Base-by-base conservation (phyloP, 2,113 vertebrate genomes). In the Callopanchax toddi region DNA sequence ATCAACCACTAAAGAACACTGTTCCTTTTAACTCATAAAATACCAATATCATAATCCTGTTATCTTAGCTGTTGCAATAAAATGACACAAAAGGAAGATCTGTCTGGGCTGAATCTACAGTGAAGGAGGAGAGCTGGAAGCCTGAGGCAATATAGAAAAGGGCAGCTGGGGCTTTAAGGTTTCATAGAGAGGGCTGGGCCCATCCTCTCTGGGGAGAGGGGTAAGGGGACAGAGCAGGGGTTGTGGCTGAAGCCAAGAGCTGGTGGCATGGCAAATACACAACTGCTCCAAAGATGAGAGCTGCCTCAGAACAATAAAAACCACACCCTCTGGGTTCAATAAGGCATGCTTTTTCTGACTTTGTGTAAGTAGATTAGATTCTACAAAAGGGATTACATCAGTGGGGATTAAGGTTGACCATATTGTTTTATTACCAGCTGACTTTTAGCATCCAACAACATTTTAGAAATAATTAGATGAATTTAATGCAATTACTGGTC, bases 341-440 rank as follows among this genome's bases (percentile, higher is more conserved):
- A 74, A 44, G 44, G 62, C 67, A 50, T 60, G 70, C 51, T 54
- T 71, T 68, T 51, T 66, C 40, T 54, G 65, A 62, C 36, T 53
- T 20, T 43, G 58, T 56, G 44, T 81, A 82, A 88, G 60, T 18
- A 77, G 79, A 87, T 87, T 89, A 82, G 25, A 70, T 59, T 76
- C 74, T 53, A 39, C 64, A 67, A 78, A n/a, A 70, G 54, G 78
- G 83, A 86, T 83, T 81, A 77, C 68, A 71, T 67, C 62, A 26
- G 29, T 13, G 25, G 73, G 60, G 52, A 67, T 81, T 81, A 74
- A 56, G 66, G 68, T 53, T 62, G 42, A 63, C 54, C 69, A 61
- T 74, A 64, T 21, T 76, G 63, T 44, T 74, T 20, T 52, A 74
- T 75, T 74, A 56, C 45, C 53, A 21, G 26, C 36, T 70, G 45